phyloP scores from a whole-genome alignment of 2,113 vertebrate genomes.

The Calcarius ornatus region DNA sequence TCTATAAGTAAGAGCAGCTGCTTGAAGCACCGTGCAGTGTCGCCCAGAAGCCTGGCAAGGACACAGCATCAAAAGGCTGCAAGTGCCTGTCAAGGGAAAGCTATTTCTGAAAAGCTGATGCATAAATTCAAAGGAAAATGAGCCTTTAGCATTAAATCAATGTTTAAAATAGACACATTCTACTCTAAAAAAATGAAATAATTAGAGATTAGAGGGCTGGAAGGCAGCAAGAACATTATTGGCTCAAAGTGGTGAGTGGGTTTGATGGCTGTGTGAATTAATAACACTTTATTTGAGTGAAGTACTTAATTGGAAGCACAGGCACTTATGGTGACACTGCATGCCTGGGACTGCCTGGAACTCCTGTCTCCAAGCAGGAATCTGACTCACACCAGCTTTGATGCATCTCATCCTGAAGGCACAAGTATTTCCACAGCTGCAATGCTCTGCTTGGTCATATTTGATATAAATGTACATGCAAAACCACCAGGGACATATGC shows the following conservation, averaged over 20 bases:
- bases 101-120: not conserved
- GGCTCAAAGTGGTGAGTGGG: not conserved
- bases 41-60: not conserved
- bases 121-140: constrained; percentile 9
- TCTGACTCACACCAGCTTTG: not conserved
- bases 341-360: not conserved
- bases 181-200: not conserved
- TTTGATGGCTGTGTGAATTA: not conserved
- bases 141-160: not conserved
- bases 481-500: not conserved
- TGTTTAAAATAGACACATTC: not conserved
- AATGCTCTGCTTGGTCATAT: not conserved
- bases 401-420: not conserved
- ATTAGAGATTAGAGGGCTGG: not conserved
- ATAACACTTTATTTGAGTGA: not conserved
- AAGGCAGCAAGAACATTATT: not conserved
- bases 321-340: not conserved
- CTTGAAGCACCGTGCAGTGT: rapidly evolving
- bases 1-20: not conserved
- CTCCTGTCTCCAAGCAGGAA: not conserved
- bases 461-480: not conserved
- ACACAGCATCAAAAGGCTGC: not conserved
- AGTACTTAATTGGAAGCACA: not conserved
- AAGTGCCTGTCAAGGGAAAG: not conserved
- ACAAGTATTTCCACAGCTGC: not conserved